Conservation (phyloP, 2,113 vertebrate species). For the Rhynchomys soricoides region DNA sequence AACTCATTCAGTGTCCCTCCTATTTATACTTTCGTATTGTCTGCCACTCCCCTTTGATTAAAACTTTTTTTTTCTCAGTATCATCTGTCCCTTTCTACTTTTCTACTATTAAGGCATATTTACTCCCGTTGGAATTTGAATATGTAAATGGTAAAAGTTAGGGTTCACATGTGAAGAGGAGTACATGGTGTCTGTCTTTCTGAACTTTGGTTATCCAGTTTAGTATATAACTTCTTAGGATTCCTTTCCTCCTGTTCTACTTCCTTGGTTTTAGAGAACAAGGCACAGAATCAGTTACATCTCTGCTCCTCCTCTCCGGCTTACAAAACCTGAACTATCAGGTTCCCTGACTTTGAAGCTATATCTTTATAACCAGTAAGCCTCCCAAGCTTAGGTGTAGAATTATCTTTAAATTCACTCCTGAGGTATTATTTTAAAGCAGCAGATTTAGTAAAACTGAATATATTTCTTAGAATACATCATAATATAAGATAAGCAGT, state of each 20-base stretch:
- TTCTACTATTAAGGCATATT: neutral
- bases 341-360: neutral
- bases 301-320: neutral
- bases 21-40: neutral
- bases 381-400: neutral
- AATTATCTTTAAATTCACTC: neutral
- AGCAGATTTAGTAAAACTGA: neutral
- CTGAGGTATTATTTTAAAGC: neutral
- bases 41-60: too few species aligned
- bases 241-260: neutral
- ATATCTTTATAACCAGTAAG: neutral
- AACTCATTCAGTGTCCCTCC: neutral
- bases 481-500: constrained; percentile 34
- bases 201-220: neutral
- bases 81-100: neutral
- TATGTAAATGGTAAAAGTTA: too few species aligned
- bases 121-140: neutral
- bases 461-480: neutral
- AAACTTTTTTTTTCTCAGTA: too few species aligned
- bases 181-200: too few species aligned
- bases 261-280: neutral
- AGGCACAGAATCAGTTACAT: neutral
- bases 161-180: neutral
- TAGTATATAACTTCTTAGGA: neutral
- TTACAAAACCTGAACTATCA: neutral